Base-by-base conservation (phyloP, 1,140 invertebrate species). In the Bombus soroeensis region DNA sequence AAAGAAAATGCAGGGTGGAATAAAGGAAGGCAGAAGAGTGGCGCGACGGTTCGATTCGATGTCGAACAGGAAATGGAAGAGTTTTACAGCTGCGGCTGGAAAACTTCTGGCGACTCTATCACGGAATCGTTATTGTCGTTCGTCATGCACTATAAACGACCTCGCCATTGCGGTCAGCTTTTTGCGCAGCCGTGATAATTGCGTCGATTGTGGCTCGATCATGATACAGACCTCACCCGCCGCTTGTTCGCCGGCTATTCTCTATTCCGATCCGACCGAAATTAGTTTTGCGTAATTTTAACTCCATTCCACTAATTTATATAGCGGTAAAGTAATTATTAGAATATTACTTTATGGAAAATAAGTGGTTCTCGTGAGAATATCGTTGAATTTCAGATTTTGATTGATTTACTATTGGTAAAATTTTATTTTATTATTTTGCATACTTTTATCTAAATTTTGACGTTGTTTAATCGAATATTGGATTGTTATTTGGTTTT, bases 171-270 rank as follows among this genome's bases (percentile, higher is more conserved):
- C 81, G 72, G 32, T 8, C 66, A 13, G 64, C 77, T 71, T 83
- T 83, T 83, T 83, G 34, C 64, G 64, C 74, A 71, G 64, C 15
- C 82, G 74, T 77, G 82, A 77, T 83, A 83, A 77, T 83, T 70
- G 41, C 62, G 37, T 39, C 34, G 64, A 83, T 79, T 34, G 66
- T 32, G n/a, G 3, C 13, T 15, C 39, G 64, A 70, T 70, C 47
- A 28, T 28, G 75, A 59, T 72, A 39, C 34, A 53, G 28, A 57
- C 57, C 43, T 70, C 10, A 28, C 41, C 57, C 6, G 13, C 12
- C 3, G 13, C 3, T 66, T 37, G 22, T 41, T 34, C 22, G 18
- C 39, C 15, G 9, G 47, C n/a, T 15, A 32, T 41, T 43, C n/a
- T 53, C 47, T 74, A 25, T 68, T 82, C n/a, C n/a, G 34, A 70